Conservation (phyloP, 2,797 vertebrate species). For the Gouania willdenowi region DNA sequence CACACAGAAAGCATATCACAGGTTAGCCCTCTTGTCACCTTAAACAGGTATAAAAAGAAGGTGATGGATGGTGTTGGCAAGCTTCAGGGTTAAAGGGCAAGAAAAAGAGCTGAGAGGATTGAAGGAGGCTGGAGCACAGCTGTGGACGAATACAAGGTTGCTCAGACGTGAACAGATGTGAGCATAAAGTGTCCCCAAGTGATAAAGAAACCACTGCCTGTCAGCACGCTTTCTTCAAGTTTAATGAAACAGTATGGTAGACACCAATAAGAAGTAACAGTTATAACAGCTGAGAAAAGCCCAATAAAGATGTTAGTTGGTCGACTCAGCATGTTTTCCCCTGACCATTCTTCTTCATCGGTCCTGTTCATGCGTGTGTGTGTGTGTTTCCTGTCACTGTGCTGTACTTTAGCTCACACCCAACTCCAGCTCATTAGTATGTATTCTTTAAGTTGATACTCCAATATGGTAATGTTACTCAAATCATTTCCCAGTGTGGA, state of each 20-base stretch:
- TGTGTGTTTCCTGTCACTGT: conserved; percentile 55
- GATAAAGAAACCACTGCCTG: conserved; percentile 26
- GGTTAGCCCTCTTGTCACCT: not conserved
- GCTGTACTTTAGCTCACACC: conserved; percentile 20
- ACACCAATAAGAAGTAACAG: conserved; percentile 20
- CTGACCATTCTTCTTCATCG: conserved; percentile 21
- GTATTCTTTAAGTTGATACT: no score
- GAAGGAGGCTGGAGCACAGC: not conserved
- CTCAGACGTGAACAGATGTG: conserved; percentile 5
- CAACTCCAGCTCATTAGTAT: conserved; percentile 9
- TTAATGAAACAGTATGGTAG: conserved; percentile 36
- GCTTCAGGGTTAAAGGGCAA: not conserved
- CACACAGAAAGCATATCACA: no score
- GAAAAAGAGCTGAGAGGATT: not conserved
- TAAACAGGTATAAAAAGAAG: not conserved
- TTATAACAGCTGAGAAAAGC: conserved; percentile 39
- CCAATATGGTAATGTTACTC: no score
- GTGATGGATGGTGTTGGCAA: not conserved
- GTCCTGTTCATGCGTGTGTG: not conserved
- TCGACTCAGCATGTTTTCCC: conserved; percentile 24
- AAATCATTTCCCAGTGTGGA: no score
- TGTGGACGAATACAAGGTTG: not conserved
- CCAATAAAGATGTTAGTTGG: conserved; percentile 3
- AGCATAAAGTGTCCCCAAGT: conserved; percentile 23
- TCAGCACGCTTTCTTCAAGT: conserved; percentile 35